Evolutionary conservation across 2,113 vertebrate genomes (phyloP), one percentile per base, ranked within the genome.

Genomic region (Solea solea): DNA sequence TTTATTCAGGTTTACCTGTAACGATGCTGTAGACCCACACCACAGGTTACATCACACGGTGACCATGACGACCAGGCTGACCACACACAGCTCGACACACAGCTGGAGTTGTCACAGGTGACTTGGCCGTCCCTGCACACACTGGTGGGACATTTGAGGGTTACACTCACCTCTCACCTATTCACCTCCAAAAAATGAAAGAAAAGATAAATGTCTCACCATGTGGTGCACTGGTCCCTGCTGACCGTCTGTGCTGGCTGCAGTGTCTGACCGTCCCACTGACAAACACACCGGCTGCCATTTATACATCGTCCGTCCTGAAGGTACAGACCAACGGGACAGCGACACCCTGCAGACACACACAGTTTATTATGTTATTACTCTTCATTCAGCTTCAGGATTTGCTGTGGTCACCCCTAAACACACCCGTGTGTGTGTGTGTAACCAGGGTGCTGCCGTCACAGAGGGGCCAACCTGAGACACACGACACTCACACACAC

Each of bases 41-140:
- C 94, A 59, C 96, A 97, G 59, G 87, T 90, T 9, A 80, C 93
- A 64, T 94, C 93, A 50, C 96, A 98, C 0, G 88, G 92, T 0
- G 94, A 92, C 96, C 96, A 97, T 0, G 94, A 92, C 0, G 96
- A 95, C 96, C 96, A 98, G 13, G 93, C 84, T 0, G 96, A 97
- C 96, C 96, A 98, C 42, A 91, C 87, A n/a, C 96, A 98, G 76
- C 63, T n/a, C 0, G 64, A 41, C 0, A 87, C 80, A 46, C 96
- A 97, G 55, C 40, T 70, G 25, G 83, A 85, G 0, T 79, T 73
- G 64, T 95, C 83, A n/a, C 96, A 97, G 4, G 58, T 82, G 52
- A 97, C 88, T 1, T 2, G 28, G 4, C 95, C 96, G 0, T 93
- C 86, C 70, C 67, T 88, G 74, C 96, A 96, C 15, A 88, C 2